phyloP scores from a whole-genome alignment of 1,140 invertebrate species.

The Anoplolepis gracilipes region DNA sequence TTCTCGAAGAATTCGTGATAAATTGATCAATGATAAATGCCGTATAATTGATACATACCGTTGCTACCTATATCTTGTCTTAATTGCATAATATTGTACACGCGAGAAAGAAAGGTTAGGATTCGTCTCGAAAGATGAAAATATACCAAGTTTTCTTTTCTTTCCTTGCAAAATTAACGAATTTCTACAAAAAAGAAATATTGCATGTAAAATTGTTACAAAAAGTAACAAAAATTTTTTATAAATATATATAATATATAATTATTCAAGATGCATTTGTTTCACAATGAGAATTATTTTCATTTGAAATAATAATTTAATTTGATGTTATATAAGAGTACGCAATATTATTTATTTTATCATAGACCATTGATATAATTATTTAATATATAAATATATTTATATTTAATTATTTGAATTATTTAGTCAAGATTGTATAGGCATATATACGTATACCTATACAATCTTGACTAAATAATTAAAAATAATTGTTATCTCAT shows the following conservation, averaged over 20 bases:
- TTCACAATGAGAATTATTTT: no score
- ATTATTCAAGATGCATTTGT: no score
- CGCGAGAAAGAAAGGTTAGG: constrained; percentile 7
- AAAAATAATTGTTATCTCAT: not conserved
- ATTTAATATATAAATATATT: no score
- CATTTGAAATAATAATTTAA: no score
- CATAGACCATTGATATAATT: no score
- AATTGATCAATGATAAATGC: no score
- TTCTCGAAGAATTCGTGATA: not conserved
- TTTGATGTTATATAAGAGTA: no score
- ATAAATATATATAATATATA: not conserved
- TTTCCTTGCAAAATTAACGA: not conserved
- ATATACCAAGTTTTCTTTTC: not conserved
- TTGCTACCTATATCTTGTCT: not conserved
- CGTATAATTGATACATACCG: not conserved
- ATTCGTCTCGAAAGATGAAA: not conserved
- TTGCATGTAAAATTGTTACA: not conserved
- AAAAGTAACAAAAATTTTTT: not conserved
- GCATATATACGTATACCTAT: no score
- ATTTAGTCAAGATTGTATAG: not conserved
- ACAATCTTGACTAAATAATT: not conserved
- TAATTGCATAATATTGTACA: not conserved
- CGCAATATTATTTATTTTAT: no score
- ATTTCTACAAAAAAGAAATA: not conserved
- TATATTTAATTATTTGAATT: no score